Base-by-base conservation (phyloP, 2,113 vertebrate species). In the Glaucomys volans region DNA sequence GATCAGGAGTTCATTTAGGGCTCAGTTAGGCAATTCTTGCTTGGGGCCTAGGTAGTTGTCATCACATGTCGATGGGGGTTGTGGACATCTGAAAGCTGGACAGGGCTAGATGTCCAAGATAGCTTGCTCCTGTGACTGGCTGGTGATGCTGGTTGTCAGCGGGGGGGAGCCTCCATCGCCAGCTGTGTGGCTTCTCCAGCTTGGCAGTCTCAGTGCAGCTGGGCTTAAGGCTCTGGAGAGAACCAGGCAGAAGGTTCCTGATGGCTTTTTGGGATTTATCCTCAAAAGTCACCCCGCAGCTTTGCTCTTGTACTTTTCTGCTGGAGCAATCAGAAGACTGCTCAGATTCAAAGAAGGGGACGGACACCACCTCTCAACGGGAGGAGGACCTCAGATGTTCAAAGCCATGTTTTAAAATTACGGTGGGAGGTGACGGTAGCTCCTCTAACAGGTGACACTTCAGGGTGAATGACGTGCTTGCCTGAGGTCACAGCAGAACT, bases 41-140 rank as follows among this genome's bases (percentile, higher is more conserved):
- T 57, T 13, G 28, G 1, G 8, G 37, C 54, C 64, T 44, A 0
- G 2, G 42, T 0, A 0, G 71, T 50, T 24, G 32, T 13, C 2
- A 20, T 18, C 64, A 16, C 24, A 35, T 57, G 26, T 5, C 24
- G 57, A 52, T 22, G 17, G 47, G 8, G 18, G 6, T 11, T 57
- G 6, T 2, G 28, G 71, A 47, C 32, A 24, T 59, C 11, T 32
- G 30, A 47, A 62, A 11, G 5, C 57, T 87, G 67, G 40, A n/a
- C 5, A 37, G 75, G 22, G 81, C 40, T 20, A 12, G 85, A 13
- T 0, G 1, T 28, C 54, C 37, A 18, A 9, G 32, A 13, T 42
- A 71, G 72, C 42, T 64, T 4, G 1, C 4, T 72, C n/a, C 3
- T n/a, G 13, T n/a, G n/a, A 37, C 30, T 64, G 54, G 80, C 44